Evolutionary conservation across 2,797 vertebrate genomes (phyloP), one percentile per base, ranked within the genome.

Genomic region (Neosilurus mollespiculum): DNA sequence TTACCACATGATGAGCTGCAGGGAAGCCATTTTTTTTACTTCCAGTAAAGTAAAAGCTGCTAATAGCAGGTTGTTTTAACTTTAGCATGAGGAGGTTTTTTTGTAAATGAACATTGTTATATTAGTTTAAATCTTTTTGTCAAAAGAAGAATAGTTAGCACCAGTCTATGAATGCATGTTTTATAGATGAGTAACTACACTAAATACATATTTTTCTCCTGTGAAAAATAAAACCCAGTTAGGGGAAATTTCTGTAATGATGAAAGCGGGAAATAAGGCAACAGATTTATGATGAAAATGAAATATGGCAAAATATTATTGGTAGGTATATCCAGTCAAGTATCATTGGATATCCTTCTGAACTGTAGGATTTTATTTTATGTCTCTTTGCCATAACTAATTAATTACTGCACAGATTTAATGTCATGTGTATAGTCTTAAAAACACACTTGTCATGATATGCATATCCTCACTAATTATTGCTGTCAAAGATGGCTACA

Each of bases 51-150:
- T 71, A 20, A 9, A 56, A 69, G 65, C 51, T 77, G 22, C 73
- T 83, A 59, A 80, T 66, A 73, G 59, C 77, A 65, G 77, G 69
- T 73, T 73, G 69, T 65, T 84, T 26, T 71, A 84, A 26, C n/a
- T 61, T 70, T 73, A 58, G 69, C 61, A 30, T 72, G 30, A 30
- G 64, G 54, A 51, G 64, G 54, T 30, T 37, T 61, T 62, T 59
- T 49, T 70, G 59, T 59, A 9, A 26, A 84, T 26, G 30, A 78
- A 0, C 69, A 9, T 12, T 34, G 20, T 67, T 56, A 64, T 62
- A 59, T 12, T 80, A 43, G 22, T 72, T 37, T 56, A 56, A 79
- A 70, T 53, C 9, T 14, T 77, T 78, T 30, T 61, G 37, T 62
- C 61, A 37, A 1, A 43, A 59, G 56, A 1, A 76, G 9, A n/a